These are phyloP conservation scores for Craseonycteris thonglongyai DNA, from an alignment of 2,113 vertebrate genomes.

Conservation along the genomic window DNA sequence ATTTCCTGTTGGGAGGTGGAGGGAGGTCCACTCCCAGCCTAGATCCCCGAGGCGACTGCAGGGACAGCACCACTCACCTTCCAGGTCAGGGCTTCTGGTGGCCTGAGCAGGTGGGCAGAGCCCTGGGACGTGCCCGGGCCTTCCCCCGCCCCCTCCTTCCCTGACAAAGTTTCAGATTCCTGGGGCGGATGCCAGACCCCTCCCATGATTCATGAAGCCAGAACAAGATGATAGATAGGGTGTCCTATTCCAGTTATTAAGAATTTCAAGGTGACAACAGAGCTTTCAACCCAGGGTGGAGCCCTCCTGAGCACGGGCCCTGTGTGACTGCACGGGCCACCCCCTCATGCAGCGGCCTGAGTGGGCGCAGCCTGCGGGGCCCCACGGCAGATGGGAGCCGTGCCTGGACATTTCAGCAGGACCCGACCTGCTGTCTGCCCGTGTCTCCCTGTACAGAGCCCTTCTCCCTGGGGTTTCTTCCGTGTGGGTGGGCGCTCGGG, in stretches of 20 bases:
- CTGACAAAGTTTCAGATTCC: neutral
- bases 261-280: neutral
- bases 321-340: fast-evolving
- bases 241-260: neutral
- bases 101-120: neutral
- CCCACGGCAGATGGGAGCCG: too few species aligned
- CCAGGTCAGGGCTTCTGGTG: neutral
- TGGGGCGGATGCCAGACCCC: neutral
- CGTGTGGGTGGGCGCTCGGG: neutral
- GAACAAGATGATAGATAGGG: neutral
- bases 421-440: neutral
- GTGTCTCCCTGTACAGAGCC: neutral
- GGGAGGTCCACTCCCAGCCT: neutral
- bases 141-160: neutral
- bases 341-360: fast-evolving
- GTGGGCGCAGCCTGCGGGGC: neutral
- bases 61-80: fast-evolving
- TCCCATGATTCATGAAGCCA: neutral
- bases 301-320: neutral
- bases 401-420: neutral
- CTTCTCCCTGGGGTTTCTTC: neutral
- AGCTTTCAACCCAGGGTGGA: neutral
- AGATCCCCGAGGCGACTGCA: fast-evolving
- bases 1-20: neutral
- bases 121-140: fast-evolving